Percentiles rank a stretch among this genome's conserved stretches.
phyloP scores from a whole-genome alignment of 2,888 invertebrate species.

The Andrena marginata region DNA sequence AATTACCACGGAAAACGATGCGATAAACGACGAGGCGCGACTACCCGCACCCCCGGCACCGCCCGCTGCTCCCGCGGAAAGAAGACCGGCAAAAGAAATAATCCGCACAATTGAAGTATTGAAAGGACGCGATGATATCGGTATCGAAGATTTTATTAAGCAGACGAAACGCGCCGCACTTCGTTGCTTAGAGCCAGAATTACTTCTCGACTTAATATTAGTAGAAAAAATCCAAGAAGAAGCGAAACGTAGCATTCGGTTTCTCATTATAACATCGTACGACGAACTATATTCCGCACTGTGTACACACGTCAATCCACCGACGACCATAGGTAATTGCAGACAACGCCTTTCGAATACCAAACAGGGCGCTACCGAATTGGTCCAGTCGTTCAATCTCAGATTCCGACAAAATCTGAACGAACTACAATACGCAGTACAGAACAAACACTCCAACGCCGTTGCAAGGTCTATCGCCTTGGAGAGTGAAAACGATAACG shows the following conservation, averaged over 20 bases:
- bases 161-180: not conserved
- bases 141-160: conserved; percentile 9
- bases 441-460: not conserved
- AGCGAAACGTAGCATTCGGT: conserved; percentile 7
- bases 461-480: not conserved
- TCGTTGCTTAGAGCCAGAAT: not conserved
- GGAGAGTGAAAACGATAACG: not conserved
- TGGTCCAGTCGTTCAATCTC: not conserved
- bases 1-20: too few relatives aligned
- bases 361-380: conserved; percentile 7
- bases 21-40: too few relatives aligned
- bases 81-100: not conserved
- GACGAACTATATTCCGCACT: not conserved
- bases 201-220: not conserved
- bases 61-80: too few relatives aligned
- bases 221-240: not conserved
- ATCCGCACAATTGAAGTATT: not conserved
- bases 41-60: too few relatives aligned
- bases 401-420: conserved; percentile 19
- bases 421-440: conserved; percentile 14
- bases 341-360: not conserved
- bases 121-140: not conserved
- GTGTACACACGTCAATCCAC: not conserved
- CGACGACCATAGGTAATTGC: not conserved
- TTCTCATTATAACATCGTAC: not conserved